Evolutionary conservation across 2,113 vertebrate species (phyloP).

Genomic region (Oenanthe oenanthe): DNA sequence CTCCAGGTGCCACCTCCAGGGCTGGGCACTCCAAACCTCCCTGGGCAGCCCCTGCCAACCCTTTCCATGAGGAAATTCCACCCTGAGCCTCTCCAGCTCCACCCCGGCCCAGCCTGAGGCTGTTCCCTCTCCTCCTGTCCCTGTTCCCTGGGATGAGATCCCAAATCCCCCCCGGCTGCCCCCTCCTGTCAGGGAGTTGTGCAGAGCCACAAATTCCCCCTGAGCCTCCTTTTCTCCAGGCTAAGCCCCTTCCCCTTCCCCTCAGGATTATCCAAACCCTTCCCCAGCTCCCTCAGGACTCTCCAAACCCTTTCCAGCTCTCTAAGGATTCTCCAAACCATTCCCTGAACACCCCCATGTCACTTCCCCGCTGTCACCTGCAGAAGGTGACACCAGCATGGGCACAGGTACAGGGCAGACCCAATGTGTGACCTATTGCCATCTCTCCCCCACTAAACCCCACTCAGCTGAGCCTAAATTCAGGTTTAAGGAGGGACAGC

Average conservation of each 20-base stretch:
- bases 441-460: fast-evolving
- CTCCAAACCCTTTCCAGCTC: no score
- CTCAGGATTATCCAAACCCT: not conserved
- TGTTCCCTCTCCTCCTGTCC: not conserved
- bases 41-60: not conserved
- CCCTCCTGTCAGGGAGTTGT: not conserved
- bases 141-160: not conserved
- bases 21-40: not conserved
- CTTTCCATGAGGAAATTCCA: not conserved
- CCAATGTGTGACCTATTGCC: not conserved
- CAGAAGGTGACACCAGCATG: not conserved
- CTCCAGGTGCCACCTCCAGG: not conserved
- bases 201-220: not conserved
- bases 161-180: not conserved
- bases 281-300: no score
- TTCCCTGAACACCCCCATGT: not conserved
- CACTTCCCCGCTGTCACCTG: not conserved
- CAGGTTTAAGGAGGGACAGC: not conserved
- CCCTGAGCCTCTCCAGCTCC: not conserved
- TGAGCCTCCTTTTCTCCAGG: not conserved
- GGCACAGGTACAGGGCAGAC: fast-evolving
- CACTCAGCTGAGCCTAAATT: not conserved
- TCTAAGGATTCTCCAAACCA: not conserved
- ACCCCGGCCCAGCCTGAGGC: not conserved
- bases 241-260: not conserved